Conservation (phyloP, 2,113 vertebrate genomes). For the Tenebrosternarchus preto region DNA sequence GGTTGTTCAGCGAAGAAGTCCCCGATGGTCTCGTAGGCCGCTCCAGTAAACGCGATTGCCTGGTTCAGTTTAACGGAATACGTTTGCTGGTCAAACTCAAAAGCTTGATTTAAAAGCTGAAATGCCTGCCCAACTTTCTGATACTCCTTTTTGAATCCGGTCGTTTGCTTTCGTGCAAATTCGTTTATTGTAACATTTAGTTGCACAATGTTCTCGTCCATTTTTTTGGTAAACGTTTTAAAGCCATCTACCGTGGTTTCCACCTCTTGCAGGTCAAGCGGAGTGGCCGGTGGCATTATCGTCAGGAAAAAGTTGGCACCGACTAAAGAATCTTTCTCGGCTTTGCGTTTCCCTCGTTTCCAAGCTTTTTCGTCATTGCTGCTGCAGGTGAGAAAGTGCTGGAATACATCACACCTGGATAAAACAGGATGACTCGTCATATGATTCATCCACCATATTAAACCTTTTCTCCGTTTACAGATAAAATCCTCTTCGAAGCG, state of each 20-base stretch:
- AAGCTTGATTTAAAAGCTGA: conserved; percentile 86
- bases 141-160: conserved; percentile 96
- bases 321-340: conserved; percentile 93
- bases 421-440: conserved; percentile 95
- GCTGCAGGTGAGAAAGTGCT: conserved; percentile 91
- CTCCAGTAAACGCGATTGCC: conserved; percentile 90
- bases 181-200: conserved; percentile 89
- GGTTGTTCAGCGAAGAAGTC: conserved; percentile 96
- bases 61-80: conserved; percentile 87
- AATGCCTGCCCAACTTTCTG: conserved; percentile 95
- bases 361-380: conserved; percentile 89
- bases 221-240: conserved; percentile 91
- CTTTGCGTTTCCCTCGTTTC: conserved; percentile 96
- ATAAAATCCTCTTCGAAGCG: conserved; percentile 98
- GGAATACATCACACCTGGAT: conserved; percentile 91
- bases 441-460: conserved; percentile 99
- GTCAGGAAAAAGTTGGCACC: conserved; percentile 96
- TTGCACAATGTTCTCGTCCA: conserved; percentile 91
- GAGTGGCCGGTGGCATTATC: conserved; percentile 81
- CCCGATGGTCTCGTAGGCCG: conserved; percentile 89
- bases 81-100: conserved; percentile 92
- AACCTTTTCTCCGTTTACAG: conserved; percentile 90
- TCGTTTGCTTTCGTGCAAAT: conserved; percentile 91
- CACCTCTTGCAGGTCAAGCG: conserved; percentile 92
- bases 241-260: conserved; percentile 93